Conservation (phyloP, 2,113 vertebrate genomes). For the Neomonachus schauinslandi region DNA sequence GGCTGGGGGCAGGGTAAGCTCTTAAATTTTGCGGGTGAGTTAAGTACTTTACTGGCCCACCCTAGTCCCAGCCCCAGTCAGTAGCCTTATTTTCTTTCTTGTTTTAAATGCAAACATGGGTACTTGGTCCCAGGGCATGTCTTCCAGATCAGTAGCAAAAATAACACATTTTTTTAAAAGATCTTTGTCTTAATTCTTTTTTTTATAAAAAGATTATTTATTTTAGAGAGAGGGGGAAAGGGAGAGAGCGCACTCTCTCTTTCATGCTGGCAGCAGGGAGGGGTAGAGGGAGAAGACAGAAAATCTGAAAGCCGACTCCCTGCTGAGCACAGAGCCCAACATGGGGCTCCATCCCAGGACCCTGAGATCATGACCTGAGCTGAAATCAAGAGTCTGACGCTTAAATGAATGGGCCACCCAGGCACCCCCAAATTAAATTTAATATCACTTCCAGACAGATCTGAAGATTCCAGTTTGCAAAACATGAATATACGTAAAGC, state of each 20-base stretch:
- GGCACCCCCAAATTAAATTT: not conserved
- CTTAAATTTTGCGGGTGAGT: not conserved
- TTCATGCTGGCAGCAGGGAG: not conserved
- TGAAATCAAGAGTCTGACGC: not conserved
- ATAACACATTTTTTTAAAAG: not conserved
- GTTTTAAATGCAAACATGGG: not conserved
- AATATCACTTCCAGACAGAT: not conserved
- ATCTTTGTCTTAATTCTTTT: not conserved
- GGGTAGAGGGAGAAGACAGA: not conserved
- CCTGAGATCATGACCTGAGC: not conserved
- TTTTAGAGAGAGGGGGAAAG: not conserved
- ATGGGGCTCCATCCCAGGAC: no score
- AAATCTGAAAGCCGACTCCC: not conserved
- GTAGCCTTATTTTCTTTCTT: not conserved
- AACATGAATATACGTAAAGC: not conserved
- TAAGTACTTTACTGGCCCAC: not conserved
- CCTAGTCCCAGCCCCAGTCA: not conserved
- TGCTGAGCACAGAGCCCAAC: no score
- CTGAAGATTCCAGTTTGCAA: not conserved
- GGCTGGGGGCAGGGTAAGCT: no score
- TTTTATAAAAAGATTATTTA: not conserved
- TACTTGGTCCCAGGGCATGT: not conserved
- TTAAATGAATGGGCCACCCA: not conserved
- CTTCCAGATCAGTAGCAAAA: conserved; percentile 18
- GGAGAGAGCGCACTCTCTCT: not conserved